Conservation (phyloP, 2,113 vertebrate species). For the Engraulis encrasicolus region DNA sequence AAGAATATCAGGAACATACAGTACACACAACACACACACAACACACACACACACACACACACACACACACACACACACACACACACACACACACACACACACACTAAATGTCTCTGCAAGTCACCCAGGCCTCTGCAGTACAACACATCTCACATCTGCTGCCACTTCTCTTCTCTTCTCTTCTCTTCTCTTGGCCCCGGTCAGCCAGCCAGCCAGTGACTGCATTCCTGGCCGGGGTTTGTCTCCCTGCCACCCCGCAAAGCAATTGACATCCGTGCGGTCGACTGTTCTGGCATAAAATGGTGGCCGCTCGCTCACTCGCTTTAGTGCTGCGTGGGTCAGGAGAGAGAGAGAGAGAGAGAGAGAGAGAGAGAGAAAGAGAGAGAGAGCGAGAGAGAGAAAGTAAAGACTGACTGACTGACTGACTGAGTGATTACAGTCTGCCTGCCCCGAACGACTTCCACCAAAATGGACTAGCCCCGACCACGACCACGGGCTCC, state of each 20-base stretch:
- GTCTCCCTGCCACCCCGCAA: slow-evolving; percentile 36
- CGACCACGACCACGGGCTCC: slow-evolving; percentile 7
- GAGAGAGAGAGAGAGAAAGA: too few species aligned
- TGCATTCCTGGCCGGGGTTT: slow-evolving; percentile 38
- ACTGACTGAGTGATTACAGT: slow-evolving; percentile 45
- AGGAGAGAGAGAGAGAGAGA: too few species aligned
- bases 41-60: too few species aligned
- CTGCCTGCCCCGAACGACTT: neutral
- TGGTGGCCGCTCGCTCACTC: slow-evolving; percentile 21
- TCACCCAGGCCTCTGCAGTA: too few species aligned
- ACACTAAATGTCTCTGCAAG: slow-evolving; percentile 38
- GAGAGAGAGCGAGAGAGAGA: too few species aligned
- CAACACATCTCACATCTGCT: slow-evolving; percentile 43
- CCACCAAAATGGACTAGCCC: neutral
- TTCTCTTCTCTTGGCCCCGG: too few species aligned
- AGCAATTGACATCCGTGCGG: slow-evolving; percentile 36
- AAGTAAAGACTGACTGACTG: too few species aligned
- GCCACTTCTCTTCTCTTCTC: slow-evolving; percentile 34
- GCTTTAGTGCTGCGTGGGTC: slow-evolving; percentile 24
- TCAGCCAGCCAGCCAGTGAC: too few species aligned
- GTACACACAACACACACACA: too few species aligned
- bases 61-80: too few species aligned
- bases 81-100: neutral
- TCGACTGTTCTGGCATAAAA: slow-evolving; percentile 43
- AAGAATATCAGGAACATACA: too few species aligned